Evolutionary conservation across 2,888 invertebrate species (phyloP), one percentile per base, ranked within the genome.

Genomic region (Blastobasis lacticolella): DNA sequence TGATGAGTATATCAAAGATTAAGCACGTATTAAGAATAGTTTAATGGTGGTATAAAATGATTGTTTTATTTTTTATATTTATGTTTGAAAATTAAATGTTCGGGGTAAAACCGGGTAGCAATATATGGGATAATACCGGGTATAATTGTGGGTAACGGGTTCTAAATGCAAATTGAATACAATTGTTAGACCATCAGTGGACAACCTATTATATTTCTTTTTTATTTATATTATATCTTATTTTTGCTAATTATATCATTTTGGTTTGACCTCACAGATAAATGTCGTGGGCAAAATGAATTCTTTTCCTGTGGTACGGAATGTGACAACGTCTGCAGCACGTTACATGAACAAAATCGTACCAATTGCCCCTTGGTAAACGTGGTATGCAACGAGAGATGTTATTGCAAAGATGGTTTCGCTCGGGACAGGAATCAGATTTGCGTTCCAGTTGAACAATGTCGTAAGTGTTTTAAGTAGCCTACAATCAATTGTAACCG

Each of bases 361-460:
- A 66, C 64, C 5, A 59, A 64, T 46, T 75, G 75, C 44, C 64
- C 63, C 0, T 63, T 69, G 5, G 4, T 52, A 4, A 73, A 73
- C 49, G 61, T 69, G 1, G 50, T 49, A 36, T 73, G 75, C 51
- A 67, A 67, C 49, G 54, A 59, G 9, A 63, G 50, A 48, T 75
- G 75, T 49, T 73, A 73, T 49, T 75, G 74, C 46, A 54, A 61
- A 37, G 63, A 67, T 10, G 69, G 64, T 0, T 72, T 61, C 52
- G 73, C 71, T 0, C 66, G 75, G 52, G 57, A 72, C 47, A 45
- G 50, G 4, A 49, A 55, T 1, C 51, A 58, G 1, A 49, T 57
- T 8, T 76, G 73, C 53, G 58, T 73, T 37, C 67, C 69, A 4
- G 57, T 66, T 36, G 52, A 54, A 3, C 5, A 71, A 42, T 70